Evolutionary conservation across 1,140 invertebrate species (phyloP).

Genomic region (Drosophila prosaltans): DNA sequence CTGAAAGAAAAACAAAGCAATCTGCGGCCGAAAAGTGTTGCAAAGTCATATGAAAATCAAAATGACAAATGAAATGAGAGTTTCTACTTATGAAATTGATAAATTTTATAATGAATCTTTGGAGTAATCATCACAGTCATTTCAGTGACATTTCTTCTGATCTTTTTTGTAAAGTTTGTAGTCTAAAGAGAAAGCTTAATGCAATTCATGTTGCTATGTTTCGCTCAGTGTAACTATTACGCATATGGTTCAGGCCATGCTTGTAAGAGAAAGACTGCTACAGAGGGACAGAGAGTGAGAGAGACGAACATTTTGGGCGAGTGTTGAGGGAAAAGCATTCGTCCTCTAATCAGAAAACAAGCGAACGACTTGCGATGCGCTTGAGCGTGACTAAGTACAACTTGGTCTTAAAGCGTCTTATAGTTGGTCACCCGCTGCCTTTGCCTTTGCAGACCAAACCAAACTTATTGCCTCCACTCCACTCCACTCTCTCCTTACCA

Average conservation of each 20-base stretch:
- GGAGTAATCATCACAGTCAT: no score
- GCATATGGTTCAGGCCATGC: no score
- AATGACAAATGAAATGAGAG: no score
- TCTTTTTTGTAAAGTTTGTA: no score
- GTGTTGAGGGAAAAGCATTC: slow-evolving; percentile 48
- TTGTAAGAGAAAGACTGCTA: no score
- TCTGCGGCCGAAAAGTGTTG: background rate
- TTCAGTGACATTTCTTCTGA: no score
- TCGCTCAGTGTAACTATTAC: no score
- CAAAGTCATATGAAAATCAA: background rate
- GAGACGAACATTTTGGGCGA: slow-evolving; percentile 3
- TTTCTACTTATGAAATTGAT: no score
- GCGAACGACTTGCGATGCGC: slow-evolving; percentile 42
- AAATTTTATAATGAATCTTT: no score
- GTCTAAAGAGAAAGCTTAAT: no score
- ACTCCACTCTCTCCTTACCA: background rate
- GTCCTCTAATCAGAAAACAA: slow-evolving; percentile 71
- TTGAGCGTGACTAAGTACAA: slow-evolving; percentile 74
- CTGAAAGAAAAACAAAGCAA: no score
- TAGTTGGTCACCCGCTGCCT: slow-evolving; percentile 9
- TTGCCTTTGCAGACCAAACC: background rate
- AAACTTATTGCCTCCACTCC: background rate
- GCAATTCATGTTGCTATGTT: no score
- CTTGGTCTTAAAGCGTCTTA: slow-evolving; percentile 16
- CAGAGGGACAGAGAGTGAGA: background rate